phyloP scores from a whole-genome alignment of 2,888 invertebrate species.

The Drosophila eohydei region DNA sequence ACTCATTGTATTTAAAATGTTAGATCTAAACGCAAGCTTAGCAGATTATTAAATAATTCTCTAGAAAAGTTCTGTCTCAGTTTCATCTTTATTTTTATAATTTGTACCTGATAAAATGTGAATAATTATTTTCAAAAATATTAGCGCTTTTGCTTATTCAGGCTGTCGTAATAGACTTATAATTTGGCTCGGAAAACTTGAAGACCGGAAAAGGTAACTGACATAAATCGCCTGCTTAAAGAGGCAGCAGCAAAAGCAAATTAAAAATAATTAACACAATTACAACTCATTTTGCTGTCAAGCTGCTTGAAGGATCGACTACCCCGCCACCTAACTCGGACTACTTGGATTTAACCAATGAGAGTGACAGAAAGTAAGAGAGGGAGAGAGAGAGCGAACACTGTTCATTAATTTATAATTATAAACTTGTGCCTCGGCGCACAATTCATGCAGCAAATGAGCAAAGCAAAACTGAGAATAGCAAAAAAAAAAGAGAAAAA shows the following conservation, averaged over 20 bases:
- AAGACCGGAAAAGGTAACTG: slow-evolving; percentile 59
- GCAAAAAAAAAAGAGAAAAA: neutral
- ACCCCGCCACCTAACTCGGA: slow-evolving; percentile 13
- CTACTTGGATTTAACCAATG: slow-evolving; percentile 14
- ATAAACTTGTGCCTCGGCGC: slow-evolving; percentile 67
- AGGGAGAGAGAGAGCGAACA: slow-evolving; percentile 33
- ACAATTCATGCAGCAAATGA: slow-evolving; percentile 50
- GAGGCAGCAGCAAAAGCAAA: slow-evolving; percentile 61
- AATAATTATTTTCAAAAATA: slow-evolving; percentile 7
- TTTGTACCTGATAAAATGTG: neutral
- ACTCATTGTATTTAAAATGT: too few relatives aligned
- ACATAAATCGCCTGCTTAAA: slow-evolving; percentile 60
- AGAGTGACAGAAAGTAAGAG: neutral
- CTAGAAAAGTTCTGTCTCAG: neutral
- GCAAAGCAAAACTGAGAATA: slow-evolving; percentile 20
- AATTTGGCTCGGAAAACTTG: slow-evolving; percentile 17
- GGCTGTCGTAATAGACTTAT: slow-evolving; percentile 25
- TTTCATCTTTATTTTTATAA: neutral
- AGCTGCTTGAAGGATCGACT: slow-evolving; percentile 53
- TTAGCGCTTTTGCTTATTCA: slow-evolving; percentile 23
- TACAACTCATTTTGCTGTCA: slow-evolving; percentile 68
- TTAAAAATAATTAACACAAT: slow-evolving; percentile 71
- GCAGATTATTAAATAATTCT: neutral
- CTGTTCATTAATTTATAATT: slow-evolving; percentile 76
- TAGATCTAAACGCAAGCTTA: too few relatives aligned